phyloP scores from a whole-genome alignment of 2,888 invertebrate genomes.

The Acholoe squamosa region DNA sequence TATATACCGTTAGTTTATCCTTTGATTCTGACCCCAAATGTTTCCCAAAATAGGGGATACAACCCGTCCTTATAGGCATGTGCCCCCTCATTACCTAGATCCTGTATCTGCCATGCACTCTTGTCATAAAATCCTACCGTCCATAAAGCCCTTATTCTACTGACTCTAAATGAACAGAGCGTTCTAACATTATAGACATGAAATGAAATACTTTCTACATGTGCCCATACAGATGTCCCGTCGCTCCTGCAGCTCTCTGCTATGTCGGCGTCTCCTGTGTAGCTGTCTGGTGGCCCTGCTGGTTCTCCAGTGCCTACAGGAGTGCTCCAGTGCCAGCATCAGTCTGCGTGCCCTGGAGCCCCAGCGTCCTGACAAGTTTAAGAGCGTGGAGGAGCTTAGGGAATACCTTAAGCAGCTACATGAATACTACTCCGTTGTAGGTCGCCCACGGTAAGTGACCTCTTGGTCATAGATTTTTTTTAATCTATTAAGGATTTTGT shows the following conservation, averaged over 20 bases:
- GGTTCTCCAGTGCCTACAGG: conserved; percentile 13
- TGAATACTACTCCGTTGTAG: conserved; percentile 55
- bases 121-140: too few relatives aligned
- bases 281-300: background rate
- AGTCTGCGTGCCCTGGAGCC: conserved; percentile 30
- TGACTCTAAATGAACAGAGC: too few relatives aligned
- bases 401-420: conserved; percentile 42
- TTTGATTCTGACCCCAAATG: too few relatives aligned
- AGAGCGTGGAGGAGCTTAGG: conserved; percentile 42
- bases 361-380: conserved; percentile 36
- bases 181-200: too few relatives aligned
- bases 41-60: too few relatives aligned
- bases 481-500: background rate
- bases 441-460: conserved; percentile 10
- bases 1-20: too few relatives aligned
- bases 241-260: background rate
- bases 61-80: too few relatives aligned
- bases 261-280: background rate
- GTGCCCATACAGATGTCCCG: background rate
- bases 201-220: too few relatives aligned
- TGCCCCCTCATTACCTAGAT: too few relatives aligned
- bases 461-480: background rate
- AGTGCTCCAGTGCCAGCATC: background rate
- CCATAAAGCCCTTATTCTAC: too few relatives aligned
- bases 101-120: too few relatives aligned